Evolutionary conservation across 2,113 vertebrate species (phyloP), one percentile per base, ranked within the genome.

Genomic region (Percina caprodes): DNA sequence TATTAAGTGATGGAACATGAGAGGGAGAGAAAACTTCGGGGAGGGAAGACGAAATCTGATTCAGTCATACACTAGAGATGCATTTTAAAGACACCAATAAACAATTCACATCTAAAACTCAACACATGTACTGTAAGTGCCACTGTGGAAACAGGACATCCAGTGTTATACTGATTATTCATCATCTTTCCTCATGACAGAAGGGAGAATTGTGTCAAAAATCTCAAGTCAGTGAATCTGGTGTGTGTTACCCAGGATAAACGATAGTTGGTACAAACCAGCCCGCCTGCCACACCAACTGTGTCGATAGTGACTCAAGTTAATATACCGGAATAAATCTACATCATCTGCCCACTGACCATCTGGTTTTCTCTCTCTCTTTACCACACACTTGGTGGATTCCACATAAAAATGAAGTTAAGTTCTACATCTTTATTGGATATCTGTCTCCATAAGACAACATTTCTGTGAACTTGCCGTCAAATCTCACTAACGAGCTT

Each of bases 261-360:
- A 82, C 62, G 30, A 55, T 2, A 62, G 55, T 15, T 46, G 16
- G 63, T 39, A 21, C 35, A 0, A 75, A 69, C 15, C 65, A 9
- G 52, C 30, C 30, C 39, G 63, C 8, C 21, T 85, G 62, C 56
- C 19, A n/a, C 35, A 11, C 39, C 19, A 26, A 6, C 77, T 54
- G 65, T 66, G 58, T 1, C 23, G 35, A 49, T 19, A 13, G 11
- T 77, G 54, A 63, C 55, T 74, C 0, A 8, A 48, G 24, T 51
- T 63, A 66, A 65, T 68, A 54, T 3, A 63, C n/a, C 56, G 35
- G 74, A 77, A 81, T 56, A 24, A 49, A 74, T 58, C 46, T 5
- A 21, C 33, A 59, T 66, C 77, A 60, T 55, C 73, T 61, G 23
- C 75, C 71, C 85, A 76, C 84, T 52, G 66, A 42, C 80, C 76